A percentile compares a stretch with the other conserved stretches of the same genome.
These are phyloP conservation scores for Coluber constrictor DNA, from an alignment of 2,797 vertebrate species.

Conservation along the genomic window DNA sequence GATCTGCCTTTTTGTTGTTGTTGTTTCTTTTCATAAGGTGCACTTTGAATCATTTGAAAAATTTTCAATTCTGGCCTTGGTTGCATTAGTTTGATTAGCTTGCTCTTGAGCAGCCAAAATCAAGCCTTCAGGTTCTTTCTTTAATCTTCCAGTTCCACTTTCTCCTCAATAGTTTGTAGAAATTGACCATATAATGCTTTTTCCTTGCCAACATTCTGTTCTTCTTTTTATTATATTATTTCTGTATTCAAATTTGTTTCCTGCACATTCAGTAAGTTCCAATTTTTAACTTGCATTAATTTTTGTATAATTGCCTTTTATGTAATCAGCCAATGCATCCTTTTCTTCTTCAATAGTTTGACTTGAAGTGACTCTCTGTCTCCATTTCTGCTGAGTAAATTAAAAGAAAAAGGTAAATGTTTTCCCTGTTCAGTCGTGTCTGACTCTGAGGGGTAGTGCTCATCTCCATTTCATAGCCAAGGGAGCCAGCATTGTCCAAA, in stretches of 20 bases:
- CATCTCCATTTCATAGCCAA: background rate
- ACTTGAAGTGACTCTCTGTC: background rate
- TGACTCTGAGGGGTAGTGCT: background rate
- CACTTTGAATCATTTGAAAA: background rate
- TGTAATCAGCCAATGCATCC: background rate
- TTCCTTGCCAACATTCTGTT: background rate
- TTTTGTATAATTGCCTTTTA: background rate
- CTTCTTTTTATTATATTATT: background rate
- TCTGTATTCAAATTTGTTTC: background rate
- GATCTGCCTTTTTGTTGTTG: too few species aligned
- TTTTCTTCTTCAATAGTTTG: background rate
- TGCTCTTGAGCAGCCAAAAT: background rate
- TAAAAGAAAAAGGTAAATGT: background rate
- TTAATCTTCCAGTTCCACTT: background rate
- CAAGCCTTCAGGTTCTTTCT: background rate
- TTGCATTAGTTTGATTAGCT: background rate
- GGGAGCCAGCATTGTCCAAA: background rate
- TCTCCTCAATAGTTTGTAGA: background rate
- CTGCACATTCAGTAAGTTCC: background rate
- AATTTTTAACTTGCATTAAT: background rate
- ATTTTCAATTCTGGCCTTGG: background rate
- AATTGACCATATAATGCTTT: background rate
- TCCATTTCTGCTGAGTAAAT: background rate
- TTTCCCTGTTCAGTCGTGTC: background rate
- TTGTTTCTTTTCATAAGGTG: background rate